Evolutionary conservation across 1,140 invertebrate species (phyloP).

Genomic region (Helicoverpa zea): DNA sequence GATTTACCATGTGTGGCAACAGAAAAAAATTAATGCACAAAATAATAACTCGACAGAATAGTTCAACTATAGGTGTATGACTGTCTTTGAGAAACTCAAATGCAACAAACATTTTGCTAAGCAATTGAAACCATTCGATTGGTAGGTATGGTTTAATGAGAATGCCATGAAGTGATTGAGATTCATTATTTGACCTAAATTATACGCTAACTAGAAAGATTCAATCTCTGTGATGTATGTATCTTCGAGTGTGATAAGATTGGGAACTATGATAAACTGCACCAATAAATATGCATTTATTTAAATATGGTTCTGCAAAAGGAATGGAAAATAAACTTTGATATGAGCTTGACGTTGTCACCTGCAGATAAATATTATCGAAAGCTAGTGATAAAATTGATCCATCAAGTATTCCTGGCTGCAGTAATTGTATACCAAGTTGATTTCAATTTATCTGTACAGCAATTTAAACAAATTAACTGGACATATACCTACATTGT

Average conservation of each 20-base stretch:
- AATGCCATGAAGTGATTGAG: neutral
- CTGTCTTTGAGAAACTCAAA: neutral
- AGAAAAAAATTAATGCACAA: neutral
- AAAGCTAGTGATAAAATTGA: slow-evolving; percentile 17
- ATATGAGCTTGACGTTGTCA: slow-evolving; percentile 10
- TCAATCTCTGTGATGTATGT: neutral
- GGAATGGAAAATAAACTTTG: slow-evolving; percentile 10
- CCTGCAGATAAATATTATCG: slow-evolving; percentile 7
- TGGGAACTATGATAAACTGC: neutral
- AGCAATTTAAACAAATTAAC: slow-evolving; percentile 5
- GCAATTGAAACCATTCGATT: no score
- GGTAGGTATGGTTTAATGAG: no score
- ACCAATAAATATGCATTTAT: neutral
- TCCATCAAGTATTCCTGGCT: slow-evolving; percentile 10
- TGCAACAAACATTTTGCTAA: neutral
- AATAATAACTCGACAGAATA: no score
- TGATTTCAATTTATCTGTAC: neutral
- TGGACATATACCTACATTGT: no score
- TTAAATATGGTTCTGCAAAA: slow-evolving; percentile 7
- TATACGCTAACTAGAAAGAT: neutral
- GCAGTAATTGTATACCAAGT: neutral
- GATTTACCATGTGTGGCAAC: slow-evolving; percentile 19
- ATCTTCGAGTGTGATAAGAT: neutral
- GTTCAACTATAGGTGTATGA: no score
- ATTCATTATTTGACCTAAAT: neutral